Base-by-base conservation (phyloP, 2,113 vertebrate species). In the Sturnus vulgaris region DNA sequence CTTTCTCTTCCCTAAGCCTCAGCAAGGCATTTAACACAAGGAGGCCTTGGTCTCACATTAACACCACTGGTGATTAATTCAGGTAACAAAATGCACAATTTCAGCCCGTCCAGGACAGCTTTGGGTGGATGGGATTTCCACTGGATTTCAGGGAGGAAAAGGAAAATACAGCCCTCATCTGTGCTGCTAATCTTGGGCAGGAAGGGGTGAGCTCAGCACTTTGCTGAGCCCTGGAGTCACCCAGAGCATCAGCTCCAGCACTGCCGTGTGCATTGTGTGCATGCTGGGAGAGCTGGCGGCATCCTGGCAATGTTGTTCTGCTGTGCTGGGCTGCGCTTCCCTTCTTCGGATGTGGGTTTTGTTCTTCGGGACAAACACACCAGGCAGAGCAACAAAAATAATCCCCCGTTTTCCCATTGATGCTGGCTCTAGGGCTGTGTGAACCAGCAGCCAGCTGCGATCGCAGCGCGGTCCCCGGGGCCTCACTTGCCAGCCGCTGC, bases 281-380 rank as follows among this genome's bases (percentile, higher is more conserved):
- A 2, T 0, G 52, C 47, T 11, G 11, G 82, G 39, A 44, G 71
- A 28, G 78, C 40, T 0, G 13, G 81, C 90, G 3, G 37, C 78
- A 35, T 92, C 90, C 87, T 94, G 83, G 86, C 81, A 44, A 0
- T 2, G 63, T 65, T 55, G 9, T 9, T 9, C 22, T 57, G 86
- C 79, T 69, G 60, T 7, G 50, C 77, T 30, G 79, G 19, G 47
- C 68, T 69, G 65, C 5, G 2, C 15, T 92, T 97, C 95, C 94
- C 93, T 78, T 35, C 82, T 88, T 91, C 3, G 18, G 79, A 80
- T 37, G 31, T 37, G 4, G 64, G 88, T 92, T 95, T 96, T 93
- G 95, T 97, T 91, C 84, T 90, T 69, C 70, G 39, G 70, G 93
- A 96, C 78, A 96, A 96, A 94, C 81, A 91, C 83, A 78, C 2